Conservation (phyloP, 2,888 invertebrate species). For the Melanotus villosus region DNA sequence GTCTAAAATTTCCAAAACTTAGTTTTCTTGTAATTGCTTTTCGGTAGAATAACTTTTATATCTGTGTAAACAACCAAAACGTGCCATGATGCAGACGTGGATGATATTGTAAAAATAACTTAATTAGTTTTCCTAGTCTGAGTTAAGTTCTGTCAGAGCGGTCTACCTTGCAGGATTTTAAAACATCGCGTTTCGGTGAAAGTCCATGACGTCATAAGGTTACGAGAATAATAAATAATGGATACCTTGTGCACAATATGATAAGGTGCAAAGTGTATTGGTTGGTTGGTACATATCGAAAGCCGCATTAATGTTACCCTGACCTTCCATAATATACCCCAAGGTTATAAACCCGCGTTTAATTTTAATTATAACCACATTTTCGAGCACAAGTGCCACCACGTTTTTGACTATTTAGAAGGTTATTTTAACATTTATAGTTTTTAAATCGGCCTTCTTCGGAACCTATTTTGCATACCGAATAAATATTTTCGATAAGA, state of each 20-base stretch:
- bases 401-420: conserved; percentile 25
- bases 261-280: conserved; percentile 16
- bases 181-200: conserved; percentile 47
- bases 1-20: no score
- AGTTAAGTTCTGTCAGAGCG: no score
- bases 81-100: no score
- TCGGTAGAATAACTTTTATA: no score
- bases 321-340: conserved; percentile 39
- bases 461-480: neutral
- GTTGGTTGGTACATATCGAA: neutral
- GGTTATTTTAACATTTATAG: conserved; percentile 36
- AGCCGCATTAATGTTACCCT: conserved; percentile 32
- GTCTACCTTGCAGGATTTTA: conserved; percentile 53
- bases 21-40: no score
- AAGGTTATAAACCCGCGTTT: conserved; percentile 33
- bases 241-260: neutral
- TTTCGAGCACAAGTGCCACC: neutral
- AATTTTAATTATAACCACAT: conserved; percentile 35
- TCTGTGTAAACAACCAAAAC: no score
- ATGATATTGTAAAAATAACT: no score
- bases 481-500: neutral
- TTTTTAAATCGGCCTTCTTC: conserved; percentile 33
- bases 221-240: conserved; percentile 21
- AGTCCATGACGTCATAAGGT: conserved; percentile 50
- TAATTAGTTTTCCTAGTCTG: no score